Conservation (phyloP, 2,888 invertebrate genomes). For the Pyrrhia umbra region DNA sequence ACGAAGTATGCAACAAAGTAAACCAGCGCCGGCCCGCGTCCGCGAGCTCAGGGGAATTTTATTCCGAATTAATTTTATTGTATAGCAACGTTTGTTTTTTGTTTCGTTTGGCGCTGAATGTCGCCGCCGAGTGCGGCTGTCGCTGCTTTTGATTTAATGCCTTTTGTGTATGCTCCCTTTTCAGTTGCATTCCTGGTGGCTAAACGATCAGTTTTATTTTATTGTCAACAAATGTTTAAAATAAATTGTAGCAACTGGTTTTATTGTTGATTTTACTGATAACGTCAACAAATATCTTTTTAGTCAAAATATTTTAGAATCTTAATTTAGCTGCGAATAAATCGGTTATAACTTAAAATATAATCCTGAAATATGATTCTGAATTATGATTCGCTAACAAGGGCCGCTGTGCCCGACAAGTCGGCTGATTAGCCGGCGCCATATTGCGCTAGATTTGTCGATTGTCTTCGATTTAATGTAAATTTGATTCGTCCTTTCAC, state of each 20-base stretch:
- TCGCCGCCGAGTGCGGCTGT: slow-evolving; percentile 32
- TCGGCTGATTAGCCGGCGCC: slow-evolving; percentile 38
- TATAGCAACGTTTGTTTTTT: slow-evolving; percentile 32
- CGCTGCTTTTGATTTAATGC: slow-evolving; percentile 50
- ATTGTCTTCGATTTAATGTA: slow-evolving; percentile 50
- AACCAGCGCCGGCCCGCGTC: slow-evolving; percentile 13
- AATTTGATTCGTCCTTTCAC: slow-evolving; percentile 38
- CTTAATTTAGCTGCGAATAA: slow-evolving; percentile 5
- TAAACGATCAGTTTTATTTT: neutral
- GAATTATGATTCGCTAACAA: slow-evolving; percentile 43
- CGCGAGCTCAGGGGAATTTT: slow-evolving; percentile 30
- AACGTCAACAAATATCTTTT: neutral
- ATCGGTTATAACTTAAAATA: slow-evolving; percentile 19
- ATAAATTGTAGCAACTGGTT: slow-evolving; percentile 3
- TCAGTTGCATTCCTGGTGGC: neutral
- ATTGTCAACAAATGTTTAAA: slow-evolving; percentile 2
- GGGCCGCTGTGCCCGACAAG: slow-evolving; percentile 7
- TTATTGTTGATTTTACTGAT: slow-evolving; percentile 6
- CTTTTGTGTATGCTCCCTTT: slow-evolving; percentile 29
- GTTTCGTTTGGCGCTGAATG: neutral
- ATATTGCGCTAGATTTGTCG: slow-evolving; percentile 40
- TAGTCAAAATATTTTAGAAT: slow-evolving; percentile 3
- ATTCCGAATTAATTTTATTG: slow-evolving; percentile 52
- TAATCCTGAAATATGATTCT: slow-evolving; percentile 49
- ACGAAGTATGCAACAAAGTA: slow-evolving; percentile 41